Evolutionary conservation across 2,113 vertebrate genomes (phyloP).

Genomic region (Pachypanchax playfairii): DNA sequence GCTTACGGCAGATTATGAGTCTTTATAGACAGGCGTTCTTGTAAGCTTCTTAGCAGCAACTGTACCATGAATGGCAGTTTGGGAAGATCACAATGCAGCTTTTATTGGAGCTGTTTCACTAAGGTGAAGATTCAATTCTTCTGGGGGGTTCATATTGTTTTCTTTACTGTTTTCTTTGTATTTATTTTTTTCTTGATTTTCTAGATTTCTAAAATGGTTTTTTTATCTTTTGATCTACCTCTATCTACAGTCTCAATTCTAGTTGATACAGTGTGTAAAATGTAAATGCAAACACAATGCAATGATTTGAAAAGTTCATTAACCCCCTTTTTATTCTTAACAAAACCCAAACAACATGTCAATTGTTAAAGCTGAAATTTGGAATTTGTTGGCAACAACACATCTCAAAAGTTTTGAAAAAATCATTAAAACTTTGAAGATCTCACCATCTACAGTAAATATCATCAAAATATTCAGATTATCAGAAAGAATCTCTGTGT

Average conservation of each 20-base stretch:
- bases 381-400: no score
- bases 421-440: no score
- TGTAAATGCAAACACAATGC: no score
- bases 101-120: conserved; percentile 22
- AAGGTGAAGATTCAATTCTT: conserved; percentile 41
- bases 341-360: no score
- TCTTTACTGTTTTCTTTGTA: conserved; percentile 3
- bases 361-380: no score
- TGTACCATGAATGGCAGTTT: conserved; percentile 28
- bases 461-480: no score
- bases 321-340: no score
- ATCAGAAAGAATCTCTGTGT: no score
- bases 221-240: background rate
- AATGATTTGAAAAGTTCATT: no score
- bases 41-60: conserved; percentile 30
- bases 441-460: no score
- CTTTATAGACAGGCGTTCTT: conserved; percentile 38
- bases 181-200: conserved; percentile 13
- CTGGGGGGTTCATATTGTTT: conserved; percentile 4
- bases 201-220: background rate
- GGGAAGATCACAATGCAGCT: conserved; percentile 24
- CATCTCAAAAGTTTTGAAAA: no score
- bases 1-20: conserved; percentile 49
- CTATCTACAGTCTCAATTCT: background rate
- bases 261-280: no score